These are phyloP conservation scores for Limonius californicus DNA, from an alignment of 1,140 invertebrate genomes.

Conservation along the genomic window DNA sequence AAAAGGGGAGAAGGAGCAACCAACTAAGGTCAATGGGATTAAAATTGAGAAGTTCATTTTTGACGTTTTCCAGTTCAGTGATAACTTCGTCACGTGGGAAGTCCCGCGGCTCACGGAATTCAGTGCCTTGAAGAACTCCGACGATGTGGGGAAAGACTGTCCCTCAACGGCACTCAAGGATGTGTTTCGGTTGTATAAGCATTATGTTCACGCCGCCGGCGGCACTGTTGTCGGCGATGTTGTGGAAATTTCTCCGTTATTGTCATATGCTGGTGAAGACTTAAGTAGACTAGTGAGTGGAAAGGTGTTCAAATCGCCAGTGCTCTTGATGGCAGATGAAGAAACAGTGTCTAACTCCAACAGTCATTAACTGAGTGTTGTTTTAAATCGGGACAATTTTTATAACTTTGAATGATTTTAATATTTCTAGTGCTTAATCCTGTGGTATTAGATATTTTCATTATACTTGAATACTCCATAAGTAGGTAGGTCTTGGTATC, in stretches of 20 bases:
- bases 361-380: too few species aligned
- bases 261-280: slow-evolving; percentile 89
- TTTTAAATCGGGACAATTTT: too few species aligned
- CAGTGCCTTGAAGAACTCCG: slow-evolving; percentile 93
- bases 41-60: slow-evolving; percentile 99
- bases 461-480: too few species aligned
- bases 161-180: slow-evolving; percentile 82
- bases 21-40: slow-evolving; percentile 87
- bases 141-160: slow-evolving; percentile 83
- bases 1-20: slow-evolving; percentile 67
- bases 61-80: slow-evolving; percentile 93
- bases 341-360: too few species aligned
- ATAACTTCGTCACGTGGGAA: slow-evolving; percentile 91
- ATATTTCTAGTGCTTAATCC: too few species aligned
- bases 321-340: too few species aligned
- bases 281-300: slow-evolving; percentile 62
- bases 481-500: too few species aligned
- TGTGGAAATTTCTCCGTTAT: slow-evolving; percentile 87
- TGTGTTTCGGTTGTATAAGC: slow-evolving; percentile 77
- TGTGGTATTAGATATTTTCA: too few species aligned
- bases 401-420: too few species aligned
- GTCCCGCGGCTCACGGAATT: slow-evolving; percentile 92
- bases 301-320: slow-evolving; percentile 43
- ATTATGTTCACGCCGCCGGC: slow-evolving; percentile 81
- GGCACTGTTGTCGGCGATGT: slow-evolving; percentile 68